Base-by-base conservation (phyloP, 2,888 invertebrate species). In the Noctua janthe region DNA sequence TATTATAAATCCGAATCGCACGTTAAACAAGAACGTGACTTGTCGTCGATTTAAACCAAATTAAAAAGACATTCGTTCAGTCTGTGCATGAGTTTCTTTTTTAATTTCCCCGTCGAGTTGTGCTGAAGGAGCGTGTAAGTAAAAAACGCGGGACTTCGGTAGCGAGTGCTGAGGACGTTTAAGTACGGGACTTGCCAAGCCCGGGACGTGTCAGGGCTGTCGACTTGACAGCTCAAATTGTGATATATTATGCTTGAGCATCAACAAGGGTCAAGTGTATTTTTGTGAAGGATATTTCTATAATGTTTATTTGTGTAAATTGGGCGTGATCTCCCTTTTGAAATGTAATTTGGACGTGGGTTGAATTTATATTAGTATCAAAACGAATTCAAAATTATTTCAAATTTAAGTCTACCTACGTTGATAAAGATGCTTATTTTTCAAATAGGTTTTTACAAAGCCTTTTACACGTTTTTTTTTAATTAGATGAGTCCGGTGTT, bases 91-190 rank as follows among this genome's bases (percentile, higher is more conserved):
- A 85, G 85, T 89, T 89, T 90, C 87, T 87, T 91, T 89, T 91
- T 90, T 87, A 90, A 88, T 89, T 91, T 90, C 86, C 88, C 82
- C 80, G 84, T 86, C 78, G 85, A 90, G 82, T 82, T 87, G 83
- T 81, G 87, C 86, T 86, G 84, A 87, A 86, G 90, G 76, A 89
- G 86, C 90, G 88, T 91, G 89, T 88, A 90, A 92, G 92, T 92
- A 92, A 91, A 90, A 90, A 91, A 90, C 81, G 85, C 85, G 87
- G 90, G 76, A 81, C 76, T 82, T 64, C 56, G 75, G 39, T 87
- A 91, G 88, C 84, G 85, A 90, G 85, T 86, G 84, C 81, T 78
- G 79, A 91, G 91, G 89, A 90, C 91, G 82, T 91, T 92, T 91
- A 92, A 93, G 92, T 91, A 91, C 89, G 89, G 81, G 83, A 85